Conservation (phyloP, 2,797 vertebrate genomes). For the Basileuterus tristriatus region DNA sequence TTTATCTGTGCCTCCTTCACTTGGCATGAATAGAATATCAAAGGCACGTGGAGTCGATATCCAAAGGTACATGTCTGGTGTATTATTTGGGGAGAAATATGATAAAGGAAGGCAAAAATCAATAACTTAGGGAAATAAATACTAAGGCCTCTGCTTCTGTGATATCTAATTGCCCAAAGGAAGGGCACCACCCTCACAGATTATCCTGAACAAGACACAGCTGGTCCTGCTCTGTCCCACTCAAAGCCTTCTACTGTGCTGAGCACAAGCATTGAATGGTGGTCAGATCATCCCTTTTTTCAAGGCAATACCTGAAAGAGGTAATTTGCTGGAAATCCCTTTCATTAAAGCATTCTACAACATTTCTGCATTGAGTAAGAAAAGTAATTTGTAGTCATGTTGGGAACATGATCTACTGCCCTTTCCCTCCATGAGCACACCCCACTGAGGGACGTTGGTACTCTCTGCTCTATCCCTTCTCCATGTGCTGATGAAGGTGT, state of each 20-base stretch:
- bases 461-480: background rate
- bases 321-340: background rate
- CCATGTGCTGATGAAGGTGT: background rate
- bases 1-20: background rate
- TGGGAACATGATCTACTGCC: background rate
- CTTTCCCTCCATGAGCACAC: background rate
- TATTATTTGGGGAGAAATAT: background rate
- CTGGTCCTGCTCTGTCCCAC: background rate
- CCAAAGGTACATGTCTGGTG: rapidly evolving
- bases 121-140: background rate
- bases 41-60: rapidly evolving
- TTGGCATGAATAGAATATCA: background rate
- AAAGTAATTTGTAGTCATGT: background rate
- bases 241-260: rapidly evolving
- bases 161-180: background rate
- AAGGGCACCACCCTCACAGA: background rate
- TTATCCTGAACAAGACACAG: background rate
- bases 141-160: background rate
- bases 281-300: background rate
- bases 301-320: background rate
- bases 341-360: background rate
- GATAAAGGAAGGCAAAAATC: background rate
- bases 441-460: background rate
- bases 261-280: background rate
- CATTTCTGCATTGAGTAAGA: background rate